Percentiles rank a stretch among this genome's conserved stretches.
phyloP scores from a whole-genome alignment of 2,113 vertebrate species.

The Lamprologus ornatipinnis region DNA sequence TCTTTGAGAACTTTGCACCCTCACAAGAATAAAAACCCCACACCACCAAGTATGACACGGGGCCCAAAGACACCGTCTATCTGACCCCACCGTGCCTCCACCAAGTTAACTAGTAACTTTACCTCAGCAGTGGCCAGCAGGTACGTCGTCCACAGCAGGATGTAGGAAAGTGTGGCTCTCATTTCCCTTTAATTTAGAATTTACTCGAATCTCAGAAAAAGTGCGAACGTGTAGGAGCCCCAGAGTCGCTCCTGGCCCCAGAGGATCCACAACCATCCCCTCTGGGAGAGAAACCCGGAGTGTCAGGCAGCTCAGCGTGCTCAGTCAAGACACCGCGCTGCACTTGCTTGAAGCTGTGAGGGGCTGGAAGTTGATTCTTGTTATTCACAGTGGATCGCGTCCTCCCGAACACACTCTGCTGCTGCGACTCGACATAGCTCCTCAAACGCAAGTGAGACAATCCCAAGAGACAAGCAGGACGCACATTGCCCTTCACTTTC shows the following conservation, averaged over 20 bases:
- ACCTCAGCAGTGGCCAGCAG: slow-evolving; percentile 86
- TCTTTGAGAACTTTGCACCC: slow-evolving; percentile 26
- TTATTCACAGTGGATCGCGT: slow-evolving; percentile 44
- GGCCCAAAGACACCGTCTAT: background rate
- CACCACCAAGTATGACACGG: background rate
- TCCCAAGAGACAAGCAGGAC: slow-evolving; percentile 58
- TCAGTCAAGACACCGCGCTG: slow-evolving; percentile 23
- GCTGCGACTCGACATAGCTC: slow-evolving; percentile 76
- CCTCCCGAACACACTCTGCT: slow-evolving; percentile 13
- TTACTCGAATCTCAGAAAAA: slow-evolving; percentile 70
- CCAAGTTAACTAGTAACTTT: slow-evolving; percentile 40
- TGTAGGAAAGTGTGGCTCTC: slow-evolving; percentile 85
- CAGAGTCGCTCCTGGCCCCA: slow-evolving; percentile 83
- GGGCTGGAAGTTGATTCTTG: slow-evolving; percentile 23
- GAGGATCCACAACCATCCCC: slow-evolving; percentile 90
- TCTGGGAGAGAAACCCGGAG: slow-evolving; percentile 71
- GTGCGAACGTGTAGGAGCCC: slow-evolving; percentile 79
- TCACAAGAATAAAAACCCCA: slow-evolving; percentile 9
- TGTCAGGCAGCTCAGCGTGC: slow-evolving; percentile 32
- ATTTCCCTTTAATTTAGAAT: slow-evolving; percentile 83
- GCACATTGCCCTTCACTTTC: slow-evolving; percentile 48
- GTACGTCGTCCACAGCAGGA: slow-evolving; percentile 84
- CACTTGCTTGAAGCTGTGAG: slow-evolving; percentile 26
- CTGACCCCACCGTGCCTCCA: background rate
- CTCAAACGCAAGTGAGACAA: slow-evolving; percentile 73